These are phyloP conservation scores for Elephantulus edwardii DNA, from an alignment of 2,113 vertebrate species.

Conservation along the genomic window DNA sequence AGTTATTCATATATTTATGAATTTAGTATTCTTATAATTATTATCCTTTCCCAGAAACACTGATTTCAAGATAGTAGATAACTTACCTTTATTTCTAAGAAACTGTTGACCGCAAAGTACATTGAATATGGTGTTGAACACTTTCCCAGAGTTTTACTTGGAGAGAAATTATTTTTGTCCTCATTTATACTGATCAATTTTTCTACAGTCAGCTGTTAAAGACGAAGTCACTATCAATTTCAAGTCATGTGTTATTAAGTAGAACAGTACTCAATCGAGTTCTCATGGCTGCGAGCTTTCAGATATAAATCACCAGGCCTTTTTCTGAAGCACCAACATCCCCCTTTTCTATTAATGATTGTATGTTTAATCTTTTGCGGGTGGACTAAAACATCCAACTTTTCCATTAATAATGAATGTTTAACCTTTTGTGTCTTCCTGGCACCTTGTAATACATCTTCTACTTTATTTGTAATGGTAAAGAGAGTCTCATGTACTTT, in stretches of 20 bases:
- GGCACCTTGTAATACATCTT: background rate
- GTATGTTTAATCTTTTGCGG: background rate
- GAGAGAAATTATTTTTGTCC: background rate
- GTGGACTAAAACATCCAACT: background rate
- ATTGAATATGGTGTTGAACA: background rate
- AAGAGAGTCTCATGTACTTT: background rate
- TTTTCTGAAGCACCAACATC: background rate
- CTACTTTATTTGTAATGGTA: background rate
- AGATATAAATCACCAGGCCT: background rate
- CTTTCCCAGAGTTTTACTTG: background rate
- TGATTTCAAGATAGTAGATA: background rate
- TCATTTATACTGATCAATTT: background rate
- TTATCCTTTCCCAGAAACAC: background rate
- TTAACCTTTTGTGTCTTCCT: background rate
- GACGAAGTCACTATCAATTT: background rate
- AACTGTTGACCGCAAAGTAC: background rate
- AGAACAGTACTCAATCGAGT: background rate
- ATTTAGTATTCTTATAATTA: background rate
- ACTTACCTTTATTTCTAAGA: background rate
- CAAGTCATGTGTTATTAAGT: background rate
- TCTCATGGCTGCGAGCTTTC: background rate
- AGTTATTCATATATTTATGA: background rate
- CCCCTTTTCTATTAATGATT: background rate
- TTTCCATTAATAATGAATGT: background rate
- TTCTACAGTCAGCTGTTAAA: background rate